Conservation (phyloP, 53 echinoderm and acorn worm genomes). For the Echinarachnius parma region DNA sequence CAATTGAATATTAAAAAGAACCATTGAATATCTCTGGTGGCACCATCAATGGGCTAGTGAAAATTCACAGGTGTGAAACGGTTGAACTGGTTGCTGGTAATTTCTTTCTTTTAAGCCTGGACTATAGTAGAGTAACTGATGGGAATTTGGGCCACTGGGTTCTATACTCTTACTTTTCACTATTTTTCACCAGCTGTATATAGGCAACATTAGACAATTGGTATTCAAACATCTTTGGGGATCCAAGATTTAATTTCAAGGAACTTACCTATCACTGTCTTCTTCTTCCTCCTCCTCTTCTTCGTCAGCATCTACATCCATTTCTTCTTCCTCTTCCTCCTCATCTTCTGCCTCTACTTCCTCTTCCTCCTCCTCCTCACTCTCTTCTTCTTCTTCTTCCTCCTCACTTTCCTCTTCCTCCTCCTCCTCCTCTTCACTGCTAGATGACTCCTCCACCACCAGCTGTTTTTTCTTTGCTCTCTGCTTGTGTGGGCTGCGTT, state of each 20-base stretch:
- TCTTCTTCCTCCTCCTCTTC: slow-evolving; percentile 28
- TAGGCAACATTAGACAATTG: too few species aligned
- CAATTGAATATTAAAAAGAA: too few species aligned
- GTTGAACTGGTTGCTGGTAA: too few species aligned
- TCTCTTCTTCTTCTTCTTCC: slow-evolving; percentile 68
- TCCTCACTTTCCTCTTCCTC: slow-evolving; percentile 18
- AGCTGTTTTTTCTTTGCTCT: slow-evolving; percentile 17
- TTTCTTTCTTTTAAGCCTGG: too few species aligned
- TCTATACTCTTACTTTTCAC: too few species aligned
- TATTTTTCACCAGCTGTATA: too few species aligned
- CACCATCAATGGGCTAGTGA: too few species aligned
- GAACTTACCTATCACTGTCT: slow-evolving; percentile 44
- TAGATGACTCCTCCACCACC: slow-evolving; percentile 6
- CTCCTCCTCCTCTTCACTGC: slow-evolving; percentile 51
- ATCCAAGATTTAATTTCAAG: neutral
- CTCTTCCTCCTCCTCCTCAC: slow-evolving; percentile 43
- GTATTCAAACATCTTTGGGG: too few species aligned
- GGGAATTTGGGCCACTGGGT: too few species aligned
- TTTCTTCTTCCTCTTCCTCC: slow-evolving; percentile 54
- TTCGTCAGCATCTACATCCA: slow-evolving; percentile 39
- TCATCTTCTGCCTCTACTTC: slow-evolving; percentile 45
- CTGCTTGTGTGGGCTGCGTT: slow-evolving; percentile 59
- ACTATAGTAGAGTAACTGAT: too few species aligned
- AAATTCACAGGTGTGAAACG: too few species aligned
- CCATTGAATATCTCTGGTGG: too few species aligned